These are phyloP conservation scores for Triplophysa yarkandensis DNA, from an alignment of 2,797 vertebrate species.

Conservation along the genomic window DNA sequence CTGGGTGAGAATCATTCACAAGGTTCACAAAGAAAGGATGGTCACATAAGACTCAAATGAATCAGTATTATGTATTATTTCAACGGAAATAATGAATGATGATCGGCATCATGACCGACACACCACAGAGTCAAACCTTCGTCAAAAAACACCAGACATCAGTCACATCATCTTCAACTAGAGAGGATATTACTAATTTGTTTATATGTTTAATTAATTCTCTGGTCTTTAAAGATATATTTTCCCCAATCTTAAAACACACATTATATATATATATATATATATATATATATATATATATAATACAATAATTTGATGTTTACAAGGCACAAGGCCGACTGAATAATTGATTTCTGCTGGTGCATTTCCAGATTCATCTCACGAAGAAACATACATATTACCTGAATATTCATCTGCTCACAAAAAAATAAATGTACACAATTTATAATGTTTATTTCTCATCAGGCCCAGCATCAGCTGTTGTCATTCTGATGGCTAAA, in stretches of 20 bases:
- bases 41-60: slow-evolving; percentile 11
- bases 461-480: slow-evolving; percentile 10
- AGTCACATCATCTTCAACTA: too few relatives aligned
- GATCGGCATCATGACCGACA: slow-evolving; percentile 1
- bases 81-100: not conserved
- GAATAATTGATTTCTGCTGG: not conserved
- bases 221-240: too few relatives aligned
- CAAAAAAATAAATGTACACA: not conserved
- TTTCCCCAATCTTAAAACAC: not conserved
- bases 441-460: slow-evolving; percentile 19
- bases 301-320: too few relatives aligned
- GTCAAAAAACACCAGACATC: not conserved
- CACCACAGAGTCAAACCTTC: slow-evolving; percentile 1
- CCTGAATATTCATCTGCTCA: not conserved
- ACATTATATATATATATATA: too few relatives aligned
- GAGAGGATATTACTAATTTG: too few relatives aligned
- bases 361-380: not conserved
- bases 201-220: too few relatives aligned
- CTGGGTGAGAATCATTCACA: slow-evolving; percentile 1
- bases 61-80: slow-evolving; percentile 19
- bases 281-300: not conserved
- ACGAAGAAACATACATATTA: not conserved
- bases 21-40: not conserved
- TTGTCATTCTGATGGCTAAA: slow-evolving; percentile 30
- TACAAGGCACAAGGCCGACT: not conserved